These are phyloP conservation scores for Molossus alvarezi DNA, from an alignment of 2,797 vertebrate species.

Conservation along the genomic window DNA sequence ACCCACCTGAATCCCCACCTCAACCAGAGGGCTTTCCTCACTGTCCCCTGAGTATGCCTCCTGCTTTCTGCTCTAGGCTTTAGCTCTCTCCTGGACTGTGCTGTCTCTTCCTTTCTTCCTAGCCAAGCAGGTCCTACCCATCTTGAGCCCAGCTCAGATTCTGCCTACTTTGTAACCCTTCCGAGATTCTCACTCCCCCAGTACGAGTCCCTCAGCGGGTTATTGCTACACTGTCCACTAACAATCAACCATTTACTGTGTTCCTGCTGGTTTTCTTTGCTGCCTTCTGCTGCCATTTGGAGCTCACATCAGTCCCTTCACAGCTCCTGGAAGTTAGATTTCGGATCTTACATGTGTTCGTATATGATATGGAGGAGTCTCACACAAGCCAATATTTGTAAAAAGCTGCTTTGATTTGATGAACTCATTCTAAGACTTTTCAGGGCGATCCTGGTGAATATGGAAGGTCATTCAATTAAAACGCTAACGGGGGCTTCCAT, in stretches of 20 bases:
- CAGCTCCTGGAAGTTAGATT: neutral
- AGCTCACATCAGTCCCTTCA: neutral
- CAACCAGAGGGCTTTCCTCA: neutral
- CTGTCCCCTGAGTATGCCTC: neutral
- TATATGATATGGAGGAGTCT: neutral
- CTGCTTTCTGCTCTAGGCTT: neutral
- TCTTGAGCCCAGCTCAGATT: neutral
- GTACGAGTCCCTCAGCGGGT: neutral
- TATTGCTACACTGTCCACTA: neutral
- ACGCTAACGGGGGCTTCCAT: neutral
- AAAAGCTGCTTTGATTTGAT: slow-evolving; percentile 50
- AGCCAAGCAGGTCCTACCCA: neutral
- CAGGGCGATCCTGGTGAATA: neutral
- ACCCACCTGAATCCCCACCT: neutral
- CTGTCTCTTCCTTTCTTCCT: neutral
- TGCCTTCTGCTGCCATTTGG: neutral
- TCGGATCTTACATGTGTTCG: slow-evolving; percentile 28
- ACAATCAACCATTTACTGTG: neutral
- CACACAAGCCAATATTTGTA: slow-evolving; percentile 4
- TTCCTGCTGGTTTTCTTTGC: neutral
- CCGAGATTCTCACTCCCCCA: neutral
- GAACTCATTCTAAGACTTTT: slow-evolving; percentile 8
- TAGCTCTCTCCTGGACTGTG: neutral
- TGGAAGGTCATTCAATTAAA: slow-evolving; percentile 26
- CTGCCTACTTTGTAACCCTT: neutral